Base-by-base conservation (phyloP, 2,888 invertebrate genomes). In the Tiliacea aurago region DNA sequence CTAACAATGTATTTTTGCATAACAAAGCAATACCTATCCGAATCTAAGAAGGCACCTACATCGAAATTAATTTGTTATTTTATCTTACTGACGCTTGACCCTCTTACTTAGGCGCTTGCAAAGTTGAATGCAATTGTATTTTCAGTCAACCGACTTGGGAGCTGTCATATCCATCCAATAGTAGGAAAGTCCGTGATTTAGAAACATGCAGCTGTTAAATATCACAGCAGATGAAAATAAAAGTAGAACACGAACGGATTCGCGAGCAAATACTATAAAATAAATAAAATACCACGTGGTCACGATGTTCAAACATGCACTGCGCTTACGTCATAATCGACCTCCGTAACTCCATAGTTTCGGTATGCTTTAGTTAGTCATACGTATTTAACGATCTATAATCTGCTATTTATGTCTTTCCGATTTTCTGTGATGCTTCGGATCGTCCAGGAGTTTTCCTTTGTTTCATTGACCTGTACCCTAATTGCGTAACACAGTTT, bases 301-400 rank as follows among this genome's bases (percentile, higher is more conserved):
- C 69, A 72, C 72, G 85, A 82, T 85, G 82, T 86, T 85, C 83
- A 66, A 86, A 83, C 83, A 73, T 86, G 86, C 86, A 86, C 80
- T 81, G 80, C 51, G 78, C 86, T 90, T 90, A 89, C 92, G 93
- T 93, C 93, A 93, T 78, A 78, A 47, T 56, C 86, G 90, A 90
- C 92, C 91, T 91, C 91, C 90, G 86, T 88, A 77, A 72, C 70
- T 70, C 53, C 55, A 78, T 61, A 78, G 61, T 81, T 81, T 81
- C 68, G 67, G 66, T 18, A 43, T 77, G 74, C 61, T 73, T 79
- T 74, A 74, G 66, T 79, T 74, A 74, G 66, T 85, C 76, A 74
- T 69, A 80, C 78, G 71, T 81, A 83, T 88, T 89, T 90, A 88
- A 90, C 88, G 86, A 91, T 67, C 47, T 71, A 47, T 58, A 62